Conservation (phyloP, 2,888 invertebrate genomes). For the Luperina nickerlii region DNA sequence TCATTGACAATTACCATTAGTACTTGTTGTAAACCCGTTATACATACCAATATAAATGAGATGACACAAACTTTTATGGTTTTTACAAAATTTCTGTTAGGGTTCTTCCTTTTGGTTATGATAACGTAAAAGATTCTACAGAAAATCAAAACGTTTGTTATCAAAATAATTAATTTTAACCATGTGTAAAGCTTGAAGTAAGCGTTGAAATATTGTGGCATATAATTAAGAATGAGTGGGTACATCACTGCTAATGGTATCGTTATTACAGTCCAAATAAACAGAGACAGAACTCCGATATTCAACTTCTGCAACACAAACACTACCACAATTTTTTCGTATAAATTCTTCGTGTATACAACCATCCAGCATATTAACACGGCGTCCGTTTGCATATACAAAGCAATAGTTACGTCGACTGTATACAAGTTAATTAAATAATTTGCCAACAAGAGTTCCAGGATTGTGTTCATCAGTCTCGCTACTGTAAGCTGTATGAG, state of each 20-base stretch:
- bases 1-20: constrained; percentile 72
- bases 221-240: constrained; percentile 41
- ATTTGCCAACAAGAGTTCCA: constrained; percentile 71
- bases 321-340: constrained; percentile 80
- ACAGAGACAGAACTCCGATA: constrained; percentile 64
- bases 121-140: constrained; percentile 76
- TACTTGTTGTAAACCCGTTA: constrained; percentile 73
- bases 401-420: constrained; percentile 55
- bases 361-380: constrained; percentile 75
- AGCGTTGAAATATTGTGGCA: neutral
- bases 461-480: constrained; percentile 71
- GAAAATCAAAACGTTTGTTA: constrained; percentile 75
- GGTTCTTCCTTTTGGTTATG: constrained; percentile 48
- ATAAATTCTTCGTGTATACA: neutral
- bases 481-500: constrained; percentile 77
- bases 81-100: constrained; percentile 34
- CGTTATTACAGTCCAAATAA: constrained; percentile 72
- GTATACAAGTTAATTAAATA: neutral
- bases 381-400: constrained; percentile 77
- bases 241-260: constrained; percentile 71
- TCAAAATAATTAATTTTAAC: constrained; percentile 75
- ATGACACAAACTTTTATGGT: constrained; percentile 67
- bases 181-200: constrained; percentile 72
- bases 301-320: constrained; percentile 68
- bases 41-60: constrained; percentile 36